phyloP scores from a whole-genome alignment of 2,888 invertebrate species.

The Laspeyria flexula region DNA sequence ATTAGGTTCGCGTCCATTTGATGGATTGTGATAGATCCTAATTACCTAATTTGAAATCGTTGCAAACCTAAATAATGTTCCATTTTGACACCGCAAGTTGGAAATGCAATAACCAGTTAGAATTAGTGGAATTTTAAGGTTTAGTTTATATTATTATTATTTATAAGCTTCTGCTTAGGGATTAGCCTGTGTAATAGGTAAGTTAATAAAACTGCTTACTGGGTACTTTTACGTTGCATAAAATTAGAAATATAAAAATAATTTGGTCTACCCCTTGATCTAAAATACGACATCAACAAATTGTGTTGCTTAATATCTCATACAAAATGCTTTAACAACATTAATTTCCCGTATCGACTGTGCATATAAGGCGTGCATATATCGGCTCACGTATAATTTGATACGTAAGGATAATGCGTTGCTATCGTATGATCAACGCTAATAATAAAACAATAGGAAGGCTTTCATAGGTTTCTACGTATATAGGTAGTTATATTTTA shows the following conservation, averaged over 20 bases:
- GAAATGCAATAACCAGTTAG: neutral
- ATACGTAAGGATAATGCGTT: slow-evolving; percentile 8
- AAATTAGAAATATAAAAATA: no score
- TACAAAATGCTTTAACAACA: slow-evolving; percentile 14
- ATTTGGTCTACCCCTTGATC: neutral
- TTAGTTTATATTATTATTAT: no score
- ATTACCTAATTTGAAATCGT: slow-evolving; percentile 7
- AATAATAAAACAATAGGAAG: slow-evolving; percentile 13
- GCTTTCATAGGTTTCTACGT: no score
- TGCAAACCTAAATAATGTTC: neutral
- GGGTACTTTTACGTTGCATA: neutral
- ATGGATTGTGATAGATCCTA: slow-evolving; percentile 14
- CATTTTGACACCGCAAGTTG: neutral
- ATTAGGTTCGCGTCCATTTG: slow-evolving; percentile 10
- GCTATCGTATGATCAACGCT: neutral
- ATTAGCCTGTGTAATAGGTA: no score
- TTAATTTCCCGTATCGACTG: slow-evolving; percentile 12
- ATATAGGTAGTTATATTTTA: no score
- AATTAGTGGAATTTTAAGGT: no score
- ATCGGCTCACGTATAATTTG: slow-evolving; percentile 12
- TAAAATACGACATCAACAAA: slow-evolving; percentile 7
- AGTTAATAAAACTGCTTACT: no score
- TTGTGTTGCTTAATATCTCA: slow-evolving; percentile 9
- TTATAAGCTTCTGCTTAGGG: no score
- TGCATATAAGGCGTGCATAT: slow-evolving; percentile 11